These are phyloP conservation scores for Ophion costatus DNA, from an alignment of 2,888 invertebrate genomes.

Conservation along the genomic window DNA sequence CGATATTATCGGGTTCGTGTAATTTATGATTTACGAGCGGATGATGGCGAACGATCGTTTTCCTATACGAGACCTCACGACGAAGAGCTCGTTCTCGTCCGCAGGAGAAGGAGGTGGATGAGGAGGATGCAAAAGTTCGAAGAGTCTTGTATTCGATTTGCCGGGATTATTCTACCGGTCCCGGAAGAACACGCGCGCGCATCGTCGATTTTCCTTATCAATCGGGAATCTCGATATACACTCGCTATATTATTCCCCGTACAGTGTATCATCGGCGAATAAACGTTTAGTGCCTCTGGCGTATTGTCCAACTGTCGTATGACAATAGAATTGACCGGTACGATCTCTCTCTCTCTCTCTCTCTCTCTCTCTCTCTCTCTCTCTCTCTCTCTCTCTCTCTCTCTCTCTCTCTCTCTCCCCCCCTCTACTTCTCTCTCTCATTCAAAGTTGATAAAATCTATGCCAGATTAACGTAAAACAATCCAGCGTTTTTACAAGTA, in stretches of 20 bases:
- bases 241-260: conserved; percentile 46
- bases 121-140: conserved; percentile 10
- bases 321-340: conserved; percentile 60
- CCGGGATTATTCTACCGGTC: conserved; percentile 57
- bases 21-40: conserved; percentile 70
- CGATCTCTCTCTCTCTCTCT: no score
- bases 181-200: conserved; percentile 55
- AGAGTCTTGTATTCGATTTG: conserved; percentile 58
- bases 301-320: conserved; percentile 37
- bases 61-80: conserved; percentile 56
- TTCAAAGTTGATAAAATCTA: no score
- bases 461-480: no score
- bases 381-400: no score
- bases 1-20: conserved; percentile 69
- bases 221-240: conserved; percentile 53
- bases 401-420: no score
- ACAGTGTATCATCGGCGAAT: conserved; percentile 49
- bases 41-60: conserved; percentile 64
- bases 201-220: conserved; percentile 61
- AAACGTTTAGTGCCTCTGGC: conserved; percentile 47
- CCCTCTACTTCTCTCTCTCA: no score
- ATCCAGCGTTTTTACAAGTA: no score
- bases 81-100: conserved; percentile 57
- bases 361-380: no score
- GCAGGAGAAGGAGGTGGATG: conserved; percentile 26